Evolutionary conservation across 2,888 invertebrate genomes (phyloP), one percentile per base, ranked within the genome.

Genomic region (Bhutanitis thaidina): DNA sequence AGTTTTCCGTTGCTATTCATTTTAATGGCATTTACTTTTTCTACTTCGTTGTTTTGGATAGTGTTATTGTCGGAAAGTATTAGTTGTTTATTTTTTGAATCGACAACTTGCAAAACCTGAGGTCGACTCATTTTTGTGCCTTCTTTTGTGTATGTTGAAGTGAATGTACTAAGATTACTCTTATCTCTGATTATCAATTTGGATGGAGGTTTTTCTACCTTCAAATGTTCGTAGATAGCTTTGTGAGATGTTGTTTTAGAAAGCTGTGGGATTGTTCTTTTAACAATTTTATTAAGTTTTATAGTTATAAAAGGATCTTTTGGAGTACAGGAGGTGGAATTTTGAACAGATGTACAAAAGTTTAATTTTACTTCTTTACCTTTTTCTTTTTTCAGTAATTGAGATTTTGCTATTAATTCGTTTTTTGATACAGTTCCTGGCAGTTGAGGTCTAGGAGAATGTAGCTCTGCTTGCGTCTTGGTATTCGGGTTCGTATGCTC

Each of bases 71-170:
- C 16, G 16, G 27, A 38, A 29, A 16, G 5, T 14, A 32, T 78
- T 61, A 3, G 4, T n/a, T 12, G 12, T 34, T 74, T 81, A 54
- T 59, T 80, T 66, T 80, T 87, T 4, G 87, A 84, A 73, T 92
- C 92, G 51, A 91, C 86, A n/a, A 92, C 91, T 73, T 91, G 91
- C 62, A 92, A 70, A 49, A 92, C 85, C 75, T 93, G 92, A 39
- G 92, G 92, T 57, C 92, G 88, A 48, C 92, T 91, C 92, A 92
- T 92, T 60, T 80, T 81, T 37, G 66, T 65, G 52, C 61, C 79
- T 38, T 61, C 57, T 68, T 78, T 80, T 39, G 63, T 70, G 45
- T 65, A 64, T 41, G 72, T 65, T 39, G 49, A 44, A 57, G 64
- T 53, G 51, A 64, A 58, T 27, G 63, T 56, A 51, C 52, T 49